Evolutionary conservation across 64 coral and sea anemone genomes (phyloP).

Genomic region (Stichodactyla helianthus): DNA sequence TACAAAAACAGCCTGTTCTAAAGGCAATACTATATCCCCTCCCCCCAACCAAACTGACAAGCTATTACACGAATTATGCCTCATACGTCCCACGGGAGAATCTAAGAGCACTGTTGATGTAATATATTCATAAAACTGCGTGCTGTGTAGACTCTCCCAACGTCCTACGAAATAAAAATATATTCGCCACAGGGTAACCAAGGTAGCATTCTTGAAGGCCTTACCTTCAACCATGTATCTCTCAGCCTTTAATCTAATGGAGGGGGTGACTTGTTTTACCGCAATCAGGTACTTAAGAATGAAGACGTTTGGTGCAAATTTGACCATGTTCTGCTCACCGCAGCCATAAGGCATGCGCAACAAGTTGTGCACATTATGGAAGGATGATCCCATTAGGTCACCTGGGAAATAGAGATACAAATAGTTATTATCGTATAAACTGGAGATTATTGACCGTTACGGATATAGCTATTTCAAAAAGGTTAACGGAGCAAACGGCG

Average conservation of each 20-base stretch:
- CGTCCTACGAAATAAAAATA: too few relatives aligned
- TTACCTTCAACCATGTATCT: conserved; percentile 47
- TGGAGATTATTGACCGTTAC: too few relatives aligned
- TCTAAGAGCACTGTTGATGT: too few relatives aligned
- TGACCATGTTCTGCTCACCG: conserved; percentile 93
- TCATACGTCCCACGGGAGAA: too few relatives aligned
- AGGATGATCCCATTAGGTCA: conserved; percentile 68
- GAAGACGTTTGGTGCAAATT: conserved; percentile 86
- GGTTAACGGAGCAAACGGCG: too few relatives aligned
- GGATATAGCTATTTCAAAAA: too few relatives aligned
- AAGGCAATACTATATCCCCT: too few relatives aligned
- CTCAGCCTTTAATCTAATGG: conserved; percentile 51
- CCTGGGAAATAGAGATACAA: conserved; percentile 26
- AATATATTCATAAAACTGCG: too few relatives aligned
- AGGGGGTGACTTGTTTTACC: conserved; percentile 35
- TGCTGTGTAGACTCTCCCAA: too few relatives aligned
- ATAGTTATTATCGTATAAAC: not conserved
- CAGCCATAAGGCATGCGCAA: conserved; percentile 84
- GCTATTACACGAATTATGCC: too few relatives aligned
- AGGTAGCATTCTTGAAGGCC: not conserved
- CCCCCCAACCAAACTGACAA: too few relatives aligned
- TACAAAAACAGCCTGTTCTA: too few relatives aligned
- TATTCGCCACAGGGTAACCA: not conserved
- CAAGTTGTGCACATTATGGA: conserved; percentile 60
- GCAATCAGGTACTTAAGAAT: conserved; percentile 62